A percentile compares a stretch with the other conserved stretches of the same genome.
These are phyloP conservation scores for Acridotheres tristis DNA, from an alignment of 2,797 vertebrate genomes.

Conservation along the genomic window DNA sequence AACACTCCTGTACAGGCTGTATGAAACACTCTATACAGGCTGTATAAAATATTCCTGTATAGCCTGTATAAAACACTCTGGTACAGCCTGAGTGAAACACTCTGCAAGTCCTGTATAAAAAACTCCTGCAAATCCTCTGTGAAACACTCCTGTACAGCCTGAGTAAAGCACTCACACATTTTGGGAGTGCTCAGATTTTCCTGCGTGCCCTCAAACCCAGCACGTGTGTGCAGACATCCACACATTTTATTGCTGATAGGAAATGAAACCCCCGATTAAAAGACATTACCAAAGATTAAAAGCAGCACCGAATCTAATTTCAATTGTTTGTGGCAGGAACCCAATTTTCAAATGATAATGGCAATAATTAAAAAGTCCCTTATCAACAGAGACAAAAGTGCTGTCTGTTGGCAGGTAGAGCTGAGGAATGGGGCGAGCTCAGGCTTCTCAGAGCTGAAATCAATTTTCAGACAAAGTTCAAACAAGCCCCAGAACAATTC, in stretches of 20 bases:
- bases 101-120: neutral
- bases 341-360: slow-evolving; percentile 73
- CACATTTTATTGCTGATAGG: slow-evolving; percentile 21
- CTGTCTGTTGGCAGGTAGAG: slow-evolving; percentile 27
- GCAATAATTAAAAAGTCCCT: slow-evolving; percentile 75
- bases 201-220: neutral
- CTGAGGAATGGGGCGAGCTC: neutral
- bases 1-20: too few relatives aligned
- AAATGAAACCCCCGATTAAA: slow-evolving; percentile 63
- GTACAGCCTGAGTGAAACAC: neutral
- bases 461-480: slow-evolving; percentile 23
- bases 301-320: slow-evolving; percentile 57
- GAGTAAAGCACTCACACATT: neutral
- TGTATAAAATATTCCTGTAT: neutral
- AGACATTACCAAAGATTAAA: slow-evolving; percentile 63
- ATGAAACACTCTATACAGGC: neutral
- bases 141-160: neutral
- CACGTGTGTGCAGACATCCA: neutral
- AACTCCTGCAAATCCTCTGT: neutral
- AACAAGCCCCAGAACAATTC: slow-evolving; percentile 1
- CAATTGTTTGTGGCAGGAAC: slow-evolving; percentile 66
- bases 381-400: slow-evolving; percentile 56
- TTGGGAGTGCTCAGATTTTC: neutral
- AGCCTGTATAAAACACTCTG: neutral
- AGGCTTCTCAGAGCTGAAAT: neutral